A percentile compares a stretch with the other conserved stretches of the same genome.
Conservation (phyloP, 2,113 vertebrate genomes). For the Eurystomus gularis region DNA sequence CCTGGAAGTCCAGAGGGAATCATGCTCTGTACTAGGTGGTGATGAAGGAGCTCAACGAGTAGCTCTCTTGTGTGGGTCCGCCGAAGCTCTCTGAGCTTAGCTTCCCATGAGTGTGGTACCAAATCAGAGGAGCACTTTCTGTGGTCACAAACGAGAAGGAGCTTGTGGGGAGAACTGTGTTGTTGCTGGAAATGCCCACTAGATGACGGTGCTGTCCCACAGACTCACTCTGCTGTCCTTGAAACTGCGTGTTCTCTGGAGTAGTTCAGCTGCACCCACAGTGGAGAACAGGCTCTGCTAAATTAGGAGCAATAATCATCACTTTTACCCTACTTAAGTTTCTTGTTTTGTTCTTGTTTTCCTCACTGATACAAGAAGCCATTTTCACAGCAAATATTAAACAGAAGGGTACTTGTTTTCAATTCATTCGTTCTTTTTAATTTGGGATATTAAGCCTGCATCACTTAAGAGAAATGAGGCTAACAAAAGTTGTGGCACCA, state of each 20-base stretch:
- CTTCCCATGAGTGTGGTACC: rapidly evolving
- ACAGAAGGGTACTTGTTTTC: background rate
- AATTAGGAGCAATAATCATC: background rate
- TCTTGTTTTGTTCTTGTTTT: background rate
- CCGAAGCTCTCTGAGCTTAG: rapidly evolving
- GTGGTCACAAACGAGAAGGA: background rate
- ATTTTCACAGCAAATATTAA: background rate
- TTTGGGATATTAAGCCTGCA: background rate
- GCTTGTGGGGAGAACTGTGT: rapidly evolving
- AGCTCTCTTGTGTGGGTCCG: rapidly evolving
- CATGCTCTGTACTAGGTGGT: rapidly evolving
- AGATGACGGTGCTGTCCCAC: slow-evolving; percentile 33
- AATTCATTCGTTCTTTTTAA: background rate
- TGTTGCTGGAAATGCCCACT: background rate
- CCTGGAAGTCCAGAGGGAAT: background rate
- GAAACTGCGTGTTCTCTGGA: rapidly evolving
- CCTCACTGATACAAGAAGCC: background rate
- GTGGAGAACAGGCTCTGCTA: background rate
- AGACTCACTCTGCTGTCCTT: background rate
- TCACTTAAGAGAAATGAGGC: background rate
- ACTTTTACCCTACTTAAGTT: background rate
- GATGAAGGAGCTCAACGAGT: background rate
- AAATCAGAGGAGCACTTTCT: rapidly evolving
- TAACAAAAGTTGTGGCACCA: background rate
- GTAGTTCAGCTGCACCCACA: rapidly evolving